These are phyloP conservation scores for Telmatochromis sp. DNA, from an alignment of 2,113 vertebrate genomes.

Conservation along the genomic window DNA sequence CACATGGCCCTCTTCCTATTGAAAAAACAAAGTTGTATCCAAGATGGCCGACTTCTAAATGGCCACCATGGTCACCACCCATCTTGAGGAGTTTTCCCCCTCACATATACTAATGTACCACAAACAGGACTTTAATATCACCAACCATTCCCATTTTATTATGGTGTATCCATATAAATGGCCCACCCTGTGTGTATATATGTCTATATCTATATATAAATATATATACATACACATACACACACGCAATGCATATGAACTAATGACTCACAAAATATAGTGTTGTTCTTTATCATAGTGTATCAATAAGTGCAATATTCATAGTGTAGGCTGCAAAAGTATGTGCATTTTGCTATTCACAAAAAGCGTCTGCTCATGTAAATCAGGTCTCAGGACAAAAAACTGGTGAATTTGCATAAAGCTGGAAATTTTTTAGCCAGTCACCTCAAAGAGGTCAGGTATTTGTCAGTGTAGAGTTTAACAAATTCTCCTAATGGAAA, in stretches of 20 bases:
- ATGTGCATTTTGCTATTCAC: neutral
- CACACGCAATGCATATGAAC: neutral
- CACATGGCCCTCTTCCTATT: no score
- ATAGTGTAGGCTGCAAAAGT: neutral
- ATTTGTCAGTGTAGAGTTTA: neutral
- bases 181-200: no score
- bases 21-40: no score
- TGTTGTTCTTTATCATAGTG: neutral
- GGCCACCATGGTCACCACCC: no score
- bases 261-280: neutral
- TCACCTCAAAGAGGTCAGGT: neutral
- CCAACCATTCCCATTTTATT: no score
- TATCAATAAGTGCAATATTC: neutral
- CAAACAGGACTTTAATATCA: no score
- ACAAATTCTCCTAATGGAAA: neutral
- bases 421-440: neutral
- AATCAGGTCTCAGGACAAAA: neutral
- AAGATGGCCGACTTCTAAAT: no score
- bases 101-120: neutral
- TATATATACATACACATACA: neutral
- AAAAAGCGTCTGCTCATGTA: neutral
- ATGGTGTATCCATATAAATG: no score
- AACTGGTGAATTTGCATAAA: neutral
- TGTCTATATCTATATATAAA: rapidly evolving
- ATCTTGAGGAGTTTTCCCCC: neutral